These are phyloP conservation scores for Centruroides vittatus DNA, from an alignment of 1,140 invertebrate genomes.

Conservation along the genomic window DNA sequence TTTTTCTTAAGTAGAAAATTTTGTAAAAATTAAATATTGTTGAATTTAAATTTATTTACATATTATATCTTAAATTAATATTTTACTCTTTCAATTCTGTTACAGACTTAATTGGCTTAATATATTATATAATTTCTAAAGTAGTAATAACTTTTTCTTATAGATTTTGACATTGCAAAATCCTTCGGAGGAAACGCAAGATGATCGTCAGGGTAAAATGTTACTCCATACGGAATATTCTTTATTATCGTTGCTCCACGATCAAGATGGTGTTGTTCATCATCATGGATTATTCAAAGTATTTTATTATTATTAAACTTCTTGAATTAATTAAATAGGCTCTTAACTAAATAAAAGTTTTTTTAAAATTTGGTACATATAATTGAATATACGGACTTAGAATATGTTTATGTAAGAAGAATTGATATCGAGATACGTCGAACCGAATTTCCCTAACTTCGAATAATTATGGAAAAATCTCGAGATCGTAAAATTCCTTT, in stretches of 20 bases:
- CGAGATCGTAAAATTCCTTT: too few relatives aligned
- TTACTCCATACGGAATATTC: conserved; percentile 65
- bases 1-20: background rate
- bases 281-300: conserved; percentile 69
- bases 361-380: too few relatives aligned
- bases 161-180: conserved; percentile 41
- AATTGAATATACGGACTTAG: too few relatives aligned
- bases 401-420: too few relatives aligned
- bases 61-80: background rate
- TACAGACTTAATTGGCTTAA: background rate
- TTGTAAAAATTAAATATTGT: background rate
- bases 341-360: too few relatives aligned
- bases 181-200: conserved; percentile 48
- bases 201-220: conserved; percentile 68
- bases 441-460: too few relatives aligned
- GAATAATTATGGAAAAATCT: too few relatives aligned
- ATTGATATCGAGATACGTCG: too few relatives aligned
- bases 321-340: too few relatives aligned
- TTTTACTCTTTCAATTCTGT: background rate
- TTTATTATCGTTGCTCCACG: conserved; percentile 49
- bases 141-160: conserved; percentile 14
- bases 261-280: conserved; percentile 58
- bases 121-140: background rate
- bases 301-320: conserved; percentile 3
- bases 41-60: too few relatives aligned